phyloP scores from a whole-genome alignment of 2,888 invertebrate genomes.

The Xanthia icteritia region DNA sequence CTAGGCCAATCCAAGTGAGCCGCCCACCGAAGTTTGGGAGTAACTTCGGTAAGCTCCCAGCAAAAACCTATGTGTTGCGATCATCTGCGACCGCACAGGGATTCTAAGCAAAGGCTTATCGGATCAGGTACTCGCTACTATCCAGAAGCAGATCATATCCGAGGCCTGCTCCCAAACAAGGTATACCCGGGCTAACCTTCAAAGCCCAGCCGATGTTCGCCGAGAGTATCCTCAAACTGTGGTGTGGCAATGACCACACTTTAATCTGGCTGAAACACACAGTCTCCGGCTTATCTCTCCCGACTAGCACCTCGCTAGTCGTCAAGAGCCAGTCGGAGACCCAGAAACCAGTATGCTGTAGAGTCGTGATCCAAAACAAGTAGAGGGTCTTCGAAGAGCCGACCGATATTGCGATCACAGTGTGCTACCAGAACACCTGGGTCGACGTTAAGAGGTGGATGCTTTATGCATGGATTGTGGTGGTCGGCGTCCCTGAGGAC shows the following conservation, averaged over 20 bases:
- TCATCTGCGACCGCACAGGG: not conserved
- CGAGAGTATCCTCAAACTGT: conserved; percentile 5
- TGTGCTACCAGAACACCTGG: not conserved
- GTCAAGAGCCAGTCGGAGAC: conserved; percentile 6
- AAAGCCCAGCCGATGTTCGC: not conserved
- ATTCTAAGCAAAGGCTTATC: not conserved
- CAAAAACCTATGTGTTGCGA: not conserved
- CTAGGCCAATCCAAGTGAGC: no score
- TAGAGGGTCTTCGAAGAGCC: no score
- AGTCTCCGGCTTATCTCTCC: not conserved
- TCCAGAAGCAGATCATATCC: not conserved
- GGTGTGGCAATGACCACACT: conserved; percentile 5
- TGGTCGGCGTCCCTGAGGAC: not conserved
- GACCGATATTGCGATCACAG: not conserved
- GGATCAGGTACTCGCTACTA: not conserved
- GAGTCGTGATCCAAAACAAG: not conserved
- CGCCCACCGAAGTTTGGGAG: no score
- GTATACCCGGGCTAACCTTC: not conserved
- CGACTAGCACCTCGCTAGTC: not conserved
- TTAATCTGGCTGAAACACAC: not conserved
- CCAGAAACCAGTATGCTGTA: not conserved
- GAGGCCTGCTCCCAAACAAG: not conserved
- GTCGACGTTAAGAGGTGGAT: not conserved
- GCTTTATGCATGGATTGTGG: not conserved
- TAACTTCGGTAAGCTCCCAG: not conserved